phyloP scores from a whole-genome alignment of 2,888 invertebrate species.

The Tetragonula carbonaria region DNA sequence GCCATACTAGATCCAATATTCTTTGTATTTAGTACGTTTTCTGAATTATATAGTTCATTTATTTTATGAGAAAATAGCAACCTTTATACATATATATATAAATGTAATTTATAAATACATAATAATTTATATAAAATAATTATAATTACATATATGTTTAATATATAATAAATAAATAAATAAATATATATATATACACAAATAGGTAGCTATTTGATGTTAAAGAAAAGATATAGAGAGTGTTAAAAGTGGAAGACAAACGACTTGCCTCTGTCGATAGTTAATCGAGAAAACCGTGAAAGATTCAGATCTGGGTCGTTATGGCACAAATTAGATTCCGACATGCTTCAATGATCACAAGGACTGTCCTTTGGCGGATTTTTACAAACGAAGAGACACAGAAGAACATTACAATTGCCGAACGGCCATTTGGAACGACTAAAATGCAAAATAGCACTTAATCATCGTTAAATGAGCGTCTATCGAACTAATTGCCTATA shows the following conservation, averaged over 20 bases:
- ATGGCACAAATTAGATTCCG: conserved; percentile 67
- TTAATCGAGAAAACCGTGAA: conserved; percentile 44
- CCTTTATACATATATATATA: not conserved
- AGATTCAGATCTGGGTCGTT: conserved; percentile 72
- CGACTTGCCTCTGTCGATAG: not conserved
- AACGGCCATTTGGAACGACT: not conserved
- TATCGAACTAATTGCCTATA: not conserved
- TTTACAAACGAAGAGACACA: not conserved
- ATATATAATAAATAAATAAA: not conserved
- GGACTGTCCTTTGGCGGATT: conserved; percentile 66
- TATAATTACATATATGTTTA: not conserved
- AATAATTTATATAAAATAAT: not conserved
- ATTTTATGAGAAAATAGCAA: not conserved
- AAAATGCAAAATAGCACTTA: not conserved
- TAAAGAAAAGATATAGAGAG: not conserved
- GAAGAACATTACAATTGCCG: not conserved
- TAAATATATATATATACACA: not conserved
- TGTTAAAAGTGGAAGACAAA: not conserved
- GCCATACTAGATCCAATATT: not conserved
- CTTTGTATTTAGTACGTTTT: not conserved
- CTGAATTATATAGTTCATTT: not conserved
- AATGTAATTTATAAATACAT: too few relatives aligned
- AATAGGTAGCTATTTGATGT: too few relatives aligned
- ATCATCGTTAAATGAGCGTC: not conserved
- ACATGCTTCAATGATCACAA: conserved; percentile 73